Base-by-base conservation (phyloP, 2,888 invertebrate species). In the Phymatocera aterrima region DNA sequence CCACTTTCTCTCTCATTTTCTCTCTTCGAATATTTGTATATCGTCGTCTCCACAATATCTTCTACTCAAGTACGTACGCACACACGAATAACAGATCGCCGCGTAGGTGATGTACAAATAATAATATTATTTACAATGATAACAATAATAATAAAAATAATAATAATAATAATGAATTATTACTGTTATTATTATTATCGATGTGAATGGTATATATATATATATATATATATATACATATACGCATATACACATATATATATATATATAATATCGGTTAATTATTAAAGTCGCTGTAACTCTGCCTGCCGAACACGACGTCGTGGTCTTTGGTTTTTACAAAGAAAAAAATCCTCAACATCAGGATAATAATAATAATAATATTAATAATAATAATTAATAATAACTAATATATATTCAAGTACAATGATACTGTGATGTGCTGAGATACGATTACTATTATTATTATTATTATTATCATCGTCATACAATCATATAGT, bases 381-480 rank as follows among this genome's bases (percentile, higher is more conserved):
- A 87, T 88, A 88, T 88, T 83, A 88, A 88, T 89, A 89, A 89
- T 88, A 89, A 88, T 85, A 85, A 79, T 85, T 88, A 86, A 83
- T 84, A 85, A 88, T 88, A 28, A 68, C n/a, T 43, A 28, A 43
- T 68, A 68, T n/a, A n/a, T n/a, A 68, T 68, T 34, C 31, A 15
- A 84, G 83, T 84, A 81, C 84, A 87, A 83, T 81, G 77, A 70
- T 80, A 81, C n/a, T n/a, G n/a, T n/a, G n/a, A n/a, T n/a, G n/a
- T n/a, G n/a, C n/a, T n/a, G n/a, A n/a, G n/a, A n/a, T n/a, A n/a
- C n/a, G n/a, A n/a, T n/a, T n/a, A n/a, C n/a, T n/a, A n/a, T n/a
- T n/a, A n/a, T n/a, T n/a, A n/a, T n/a, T n/a, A n/a, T n/a, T n/a
- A n/a, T n/a, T n/a, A n/a, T n/a, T n/a, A n/a, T n/a, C n/a, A n/a